Percentiles rank a stretch among this genome's conserved stretches.
Evolutionary conservation across 2,888 invertebrate genomes (phyloP).

Genomic region (Chrysina gloriosa): DNA sequence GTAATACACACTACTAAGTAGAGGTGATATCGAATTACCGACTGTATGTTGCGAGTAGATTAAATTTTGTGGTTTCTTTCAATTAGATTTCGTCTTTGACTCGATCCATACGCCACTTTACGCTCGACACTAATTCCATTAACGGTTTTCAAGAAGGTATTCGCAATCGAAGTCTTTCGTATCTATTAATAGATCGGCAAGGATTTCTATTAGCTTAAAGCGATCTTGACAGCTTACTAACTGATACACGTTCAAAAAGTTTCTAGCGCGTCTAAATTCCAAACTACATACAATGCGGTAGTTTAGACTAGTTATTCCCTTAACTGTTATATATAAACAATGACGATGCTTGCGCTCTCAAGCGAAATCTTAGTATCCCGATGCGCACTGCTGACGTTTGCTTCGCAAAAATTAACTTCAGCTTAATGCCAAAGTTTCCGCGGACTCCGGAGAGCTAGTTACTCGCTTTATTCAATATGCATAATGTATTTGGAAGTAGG

Average conservation of each 20-base stretch:
- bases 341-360: no score
- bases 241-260: no score
- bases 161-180: neutral
- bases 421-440: neutral
- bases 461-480: constrained; percentile 16
- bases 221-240: no score
- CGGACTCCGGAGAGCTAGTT: neutral
- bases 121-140: constrained; percentile 8
- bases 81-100: constrained; percentile 24
- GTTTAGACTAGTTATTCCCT: no score
- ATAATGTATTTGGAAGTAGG: no score
- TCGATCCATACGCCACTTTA: constrained; percentile 8
- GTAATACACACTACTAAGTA: constrained; percentile 20
- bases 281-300: no score
- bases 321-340: no score
- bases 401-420: neutral
- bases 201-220: neutral
- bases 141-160: neutral
- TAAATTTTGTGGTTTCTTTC: constrained; percentile 35
- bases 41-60: constrained; percentile 16
- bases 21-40: constrained; percentile 24
- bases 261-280: no score
- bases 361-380: neutral
- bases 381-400: neutral
- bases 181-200: neutral